These are phyloP conservation scores for Poeciliopsis occidentalis DNA, from an alignment of 2,113 vertebrate genomes.

Conservation along the genomic window DNA sequence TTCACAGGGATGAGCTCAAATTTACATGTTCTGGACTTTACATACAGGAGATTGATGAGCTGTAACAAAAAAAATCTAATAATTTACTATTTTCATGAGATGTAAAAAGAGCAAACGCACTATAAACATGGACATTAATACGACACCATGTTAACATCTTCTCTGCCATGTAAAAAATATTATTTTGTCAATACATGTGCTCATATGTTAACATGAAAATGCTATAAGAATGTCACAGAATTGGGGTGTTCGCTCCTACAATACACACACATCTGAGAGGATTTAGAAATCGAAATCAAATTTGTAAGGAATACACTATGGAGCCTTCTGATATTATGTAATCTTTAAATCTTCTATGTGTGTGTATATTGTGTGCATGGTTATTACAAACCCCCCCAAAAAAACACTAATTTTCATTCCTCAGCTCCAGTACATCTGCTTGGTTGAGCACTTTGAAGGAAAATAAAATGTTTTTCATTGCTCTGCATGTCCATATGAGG, in stretches of 20 bases:
- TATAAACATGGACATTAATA: neutral
- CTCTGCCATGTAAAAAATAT: slow-evolving; percentile 24
- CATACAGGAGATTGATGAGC: neutral
- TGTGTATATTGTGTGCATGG: slow-evolving; percentile 32
- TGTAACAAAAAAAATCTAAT: neutral
- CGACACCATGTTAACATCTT: slow-evolving; percentile 36
- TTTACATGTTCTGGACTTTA: neutral
- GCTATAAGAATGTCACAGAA: neutral
- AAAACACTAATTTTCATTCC: slow-evolving; percentile 39
- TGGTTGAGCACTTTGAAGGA: slow-evolving; percentile 40
- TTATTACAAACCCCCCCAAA: neutral
- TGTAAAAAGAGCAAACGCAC: neutral
- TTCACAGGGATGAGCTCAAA: too few relatives aligned
- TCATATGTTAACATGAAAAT: slow-evolving; percentile 29
- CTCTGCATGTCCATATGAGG: slow-evolving; percentile 41
- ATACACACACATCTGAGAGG: slow-evolving; percentile 15
- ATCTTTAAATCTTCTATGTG: neutral
- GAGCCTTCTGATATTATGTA: neutral
- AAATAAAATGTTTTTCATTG: slow-evolving; percentile 61
- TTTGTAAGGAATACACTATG: neutral
- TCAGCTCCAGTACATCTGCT: slow-evolving; percentile 31
- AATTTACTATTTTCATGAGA: neutral
- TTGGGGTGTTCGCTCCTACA: neutral
- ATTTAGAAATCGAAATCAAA: neutral
- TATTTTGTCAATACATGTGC: slow-evolving; percentile 15